These are phyloP conservation scores for Spodoptera frugiperda DNA, from an alignment of 1,140 invertebrate species.

Conservation along the genomic window DNA sequence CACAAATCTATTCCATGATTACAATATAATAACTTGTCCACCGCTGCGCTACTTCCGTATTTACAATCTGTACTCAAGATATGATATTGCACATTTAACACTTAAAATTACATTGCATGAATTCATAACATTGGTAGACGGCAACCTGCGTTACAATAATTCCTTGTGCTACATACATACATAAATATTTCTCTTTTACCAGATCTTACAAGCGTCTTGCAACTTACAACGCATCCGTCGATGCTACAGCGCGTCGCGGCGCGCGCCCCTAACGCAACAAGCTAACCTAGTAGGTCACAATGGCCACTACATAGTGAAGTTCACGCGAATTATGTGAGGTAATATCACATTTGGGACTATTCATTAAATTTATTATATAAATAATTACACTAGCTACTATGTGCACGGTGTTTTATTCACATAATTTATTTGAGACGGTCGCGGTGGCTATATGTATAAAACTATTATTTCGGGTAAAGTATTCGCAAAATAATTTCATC, in stretches of 20 bases:
- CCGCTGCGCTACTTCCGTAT: slow-evolving; percentile 61
- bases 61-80: slow-evolving; percentile 73
- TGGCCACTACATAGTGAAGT: slow-evolving; percentile 37
- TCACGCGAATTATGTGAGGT: slow-evolving; percentile 60
- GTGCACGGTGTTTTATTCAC: slow-evolving; percentile 48
- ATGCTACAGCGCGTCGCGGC: neutral
- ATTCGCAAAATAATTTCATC: slow-evolving; percentile 43
- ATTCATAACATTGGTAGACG: slow-evolving; percentile 65
- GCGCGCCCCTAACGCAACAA: slow-evolving; percentile 20
- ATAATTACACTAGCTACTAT: slow-evolving; percentile 68
- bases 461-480: slow-evolving; percentile 38
- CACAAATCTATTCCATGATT: slow-evolving; percentile 66
- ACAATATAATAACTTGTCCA: slow-evolving; percentile 53
- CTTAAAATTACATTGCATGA: slow-evolving; percentile 76
- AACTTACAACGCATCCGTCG: slow-evolving; percentile 1
- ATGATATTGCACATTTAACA: slow-evolving; percentile 83
- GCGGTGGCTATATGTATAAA: slow-evolving; percentile 12
- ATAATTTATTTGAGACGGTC: slow-evolving; percentile 26
- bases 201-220: slow-evolving; percentile 50
- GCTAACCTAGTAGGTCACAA: slow-evolving; percentile 22
- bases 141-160: slow-evolving; percentile 58
- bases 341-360: slow-evolving; percentile 68
- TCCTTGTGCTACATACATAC: slow-evolving; percentile 54
- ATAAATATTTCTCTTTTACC: slow-evolving; percentile 51
- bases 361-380: slow-evolving; percentile 52